Base-by-base conservation (phyloP, 2,888 invertebrate genomes). In the Maniola hyperantus region DNA sequence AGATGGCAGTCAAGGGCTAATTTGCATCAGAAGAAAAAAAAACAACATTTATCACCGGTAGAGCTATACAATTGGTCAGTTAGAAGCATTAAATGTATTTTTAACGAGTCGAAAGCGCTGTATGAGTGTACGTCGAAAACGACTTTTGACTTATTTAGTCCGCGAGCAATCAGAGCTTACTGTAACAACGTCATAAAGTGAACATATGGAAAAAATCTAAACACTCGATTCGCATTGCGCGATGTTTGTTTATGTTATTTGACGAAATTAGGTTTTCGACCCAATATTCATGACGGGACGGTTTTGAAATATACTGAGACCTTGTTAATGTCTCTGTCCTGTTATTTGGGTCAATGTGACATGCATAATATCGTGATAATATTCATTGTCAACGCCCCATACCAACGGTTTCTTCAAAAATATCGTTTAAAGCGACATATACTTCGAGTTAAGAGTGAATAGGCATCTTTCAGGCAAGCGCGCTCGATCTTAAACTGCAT, bases 311-410 rank as follows among this genome's bases (percentile, higher is more conserved):
- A 90, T 89, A 89, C 89, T 75, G 82, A 82, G 89, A 89, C 91
- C 92, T 91, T 91, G 91, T 81, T 76, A 83, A 84, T 87, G 85
- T 87, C 82, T 85, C 82, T 77, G 79, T 81, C 79, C 80, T 83
- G 80, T 83, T 83, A 91, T 91, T 87, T 91, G 81, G 91, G 91
- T 92, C 91, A 92, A 90, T 91, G 91, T 86, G 82, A 89, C 86
- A 82, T 83, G 85, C 82, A 67, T 84, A 83, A 85, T n/a, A n/a
- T n/a, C n/a, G n/a, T n/a, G n/a, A n/a, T n/a, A n/a, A n/a, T 83
- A 84, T 82, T 83, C 81, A 83, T 86, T 89, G 88, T 88, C 84
- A 85, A 80, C 82, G 74, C 64, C 36, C 70, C 77, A 77, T 78
- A 79, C 74, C 73, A 76, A 76, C 77, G 74, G 74, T 74, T 75